A percentile compares a stretch with the other conserved stretches of the same genome.
Evolutionary conservation across 37 sponge, comb jelly and placozoan genomes (phyloP).

Genomic region (Crambe crambe): DNA sequence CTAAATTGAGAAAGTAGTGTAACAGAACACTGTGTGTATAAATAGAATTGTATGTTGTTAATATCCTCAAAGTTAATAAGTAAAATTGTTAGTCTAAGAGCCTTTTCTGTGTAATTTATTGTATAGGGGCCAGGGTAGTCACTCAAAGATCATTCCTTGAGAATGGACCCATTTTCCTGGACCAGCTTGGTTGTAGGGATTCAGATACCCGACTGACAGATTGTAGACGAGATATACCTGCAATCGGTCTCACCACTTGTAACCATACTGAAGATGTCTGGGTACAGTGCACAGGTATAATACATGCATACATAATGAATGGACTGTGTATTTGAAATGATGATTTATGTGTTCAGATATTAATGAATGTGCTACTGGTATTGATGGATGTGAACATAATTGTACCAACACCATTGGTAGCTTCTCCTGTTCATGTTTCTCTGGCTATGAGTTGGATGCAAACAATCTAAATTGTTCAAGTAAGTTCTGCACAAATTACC

Average conservation of each 20-base stretch:
- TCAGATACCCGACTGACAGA: conserved; percentile 10
- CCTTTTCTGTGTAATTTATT: too few relatives aligned
- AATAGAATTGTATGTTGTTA: too few relatives aligned
- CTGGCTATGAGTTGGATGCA: conserved; percentile 18
- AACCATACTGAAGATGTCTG: conserved; percentile 35
- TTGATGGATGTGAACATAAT: conserved; percentile 22
- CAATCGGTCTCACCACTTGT: conserved; percentile 23
- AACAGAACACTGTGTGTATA: not conserved
- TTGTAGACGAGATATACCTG: not conserved
- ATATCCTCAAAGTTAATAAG: too few relatives aligned
- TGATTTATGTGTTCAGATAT: too few relatives aligned
- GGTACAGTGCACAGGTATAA: conserved; percentile 14
- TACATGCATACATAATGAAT: too few relatives aligned
- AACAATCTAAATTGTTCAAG: conserved; percentile 23
- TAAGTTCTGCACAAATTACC: not conserved
- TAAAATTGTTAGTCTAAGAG: too few relatives aligned
- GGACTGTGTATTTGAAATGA: too few relatives aligned
- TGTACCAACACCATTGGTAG: conserved; percentile 33
- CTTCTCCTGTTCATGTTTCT: conserved; percentile 12
- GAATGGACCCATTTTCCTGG: conserved; percentile 32
- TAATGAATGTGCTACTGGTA: conserved; percentile 2
- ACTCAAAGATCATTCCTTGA: not conserved
- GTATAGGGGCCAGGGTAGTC: conserved; percentile 1
- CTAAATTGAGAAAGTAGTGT: not conserved
- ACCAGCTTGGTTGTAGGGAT: conserved; percentile 6